These are phyloP conservation scores for Actinia equina DNA, from an alignment of 64 coral and sea anemone species.

Conservation along the genomic window DNA sequence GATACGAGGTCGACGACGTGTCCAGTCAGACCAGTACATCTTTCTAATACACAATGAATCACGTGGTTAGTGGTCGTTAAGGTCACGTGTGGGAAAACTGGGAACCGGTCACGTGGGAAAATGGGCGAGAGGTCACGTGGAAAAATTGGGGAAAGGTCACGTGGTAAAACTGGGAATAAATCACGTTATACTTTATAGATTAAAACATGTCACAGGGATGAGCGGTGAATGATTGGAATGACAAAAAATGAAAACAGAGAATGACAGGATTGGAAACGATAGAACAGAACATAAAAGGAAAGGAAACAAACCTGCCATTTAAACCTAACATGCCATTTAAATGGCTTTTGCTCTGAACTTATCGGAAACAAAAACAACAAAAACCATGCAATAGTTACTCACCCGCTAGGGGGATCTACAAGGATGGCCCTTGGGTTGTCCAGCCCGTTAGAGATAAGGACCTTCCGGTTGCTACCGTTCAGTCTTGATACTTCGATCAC, in stretches of 20 bases:
- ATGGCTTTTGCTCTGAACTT: no score
- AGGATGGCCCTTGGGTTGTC: constrained; percentile 81
- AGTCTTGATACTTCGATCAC: constrained; percentile 79
- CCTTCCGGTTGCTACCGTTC: constrained; percentile 61
- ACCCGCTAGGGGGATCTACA: constrained; percentile 88
- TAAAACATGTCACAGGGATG: no score
- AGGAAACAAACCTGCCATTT: no score
- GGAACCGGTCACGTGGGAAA: not conserved
- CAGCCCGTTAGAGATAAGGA: constrained; percentile 63
- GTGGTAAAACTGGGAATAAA: not conserved
- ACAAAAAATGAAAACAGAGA: no score
- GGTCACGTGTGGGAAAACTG: not conserved
- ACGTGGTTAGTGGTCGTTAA: not conserved
- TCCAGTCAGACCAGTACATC: constrained; percentile 77
- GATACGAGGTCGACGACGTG: constrained; percentile 40
- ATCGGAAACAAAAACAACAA: no score
- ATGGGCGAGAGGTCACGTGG: not conserved
- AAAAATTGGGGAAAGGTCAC: not conserved
- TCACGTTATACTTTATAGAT: no score
- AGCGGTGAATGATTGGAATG: no score
- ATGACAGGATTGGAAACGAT: no score
- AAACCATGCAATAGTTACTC: not conserved
- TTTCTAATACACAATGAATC: constrained; percentile 23
- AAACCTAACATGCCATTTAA: no score
- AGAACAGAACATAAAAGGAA: no score